Evolutionary conservation across 2,888 invertebrate genomes (phyloP), one percentile per base, ranked within the genome.

Genomic region (Melanophora roralis): DNA sequence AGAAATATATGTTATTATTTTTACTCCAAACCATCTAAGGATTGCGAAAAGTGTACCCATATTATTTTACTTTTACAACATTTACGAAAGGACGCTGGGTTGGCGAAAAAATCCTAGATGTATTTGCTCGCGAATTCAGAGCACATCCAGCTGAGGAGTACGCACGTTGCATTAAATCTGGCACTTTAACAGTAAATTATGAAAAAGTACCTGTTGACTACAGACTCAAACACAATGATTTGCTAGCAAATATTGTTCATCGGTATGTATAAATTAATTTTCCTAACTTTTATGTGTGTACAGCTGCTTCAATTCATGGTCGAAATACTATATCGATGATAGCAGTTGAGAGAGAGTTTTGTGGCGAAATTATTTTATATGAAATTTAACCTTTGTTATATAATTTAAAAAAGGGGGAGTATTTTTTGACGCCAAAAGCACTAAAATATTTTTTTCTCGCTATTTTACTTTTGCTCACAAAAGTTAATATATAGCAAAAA

Each of bases 61-160:
- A 98, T 91, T 96, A 97, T 91, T 98, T 97, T 91, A 97, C 97
- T 79, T 98, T 98, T 91, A 96, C 97, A 81, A 97, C 98, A 43
- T 98, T 97, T 91, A 97, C 97, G 80, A 98, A 98, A 91, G 97
- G 97, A 8, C 93, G 98, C 85, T 98, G 98, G 98, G 96, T 97
- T 2, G 98, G 97, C 3, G 96, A 96, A 90, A 95, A 95, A 88
- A 95, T 98, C 84, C 91, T 97, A 83, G 97, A 98, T 86, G 96
- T 98, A 21, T 98, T 98, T 90, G 95, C 95, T 8, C 92, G 95
- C 72, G 98, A 98, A 91, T 98, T 98, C 90, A 92, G 97, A 45
- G 96, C 97, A n/a, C 97, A 97, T 90, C 96, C 97, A 0, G 96
- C 96, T 0, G 96, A 97, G 83, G 96, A 97, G 89, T 97, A 97